A percentile compares a stretch with the other conserved stretches of the same genome.
phyloP scores from a whole-genome alignment of 2,113 vertebrate genomes.

The Redunca redunca region DNA sequence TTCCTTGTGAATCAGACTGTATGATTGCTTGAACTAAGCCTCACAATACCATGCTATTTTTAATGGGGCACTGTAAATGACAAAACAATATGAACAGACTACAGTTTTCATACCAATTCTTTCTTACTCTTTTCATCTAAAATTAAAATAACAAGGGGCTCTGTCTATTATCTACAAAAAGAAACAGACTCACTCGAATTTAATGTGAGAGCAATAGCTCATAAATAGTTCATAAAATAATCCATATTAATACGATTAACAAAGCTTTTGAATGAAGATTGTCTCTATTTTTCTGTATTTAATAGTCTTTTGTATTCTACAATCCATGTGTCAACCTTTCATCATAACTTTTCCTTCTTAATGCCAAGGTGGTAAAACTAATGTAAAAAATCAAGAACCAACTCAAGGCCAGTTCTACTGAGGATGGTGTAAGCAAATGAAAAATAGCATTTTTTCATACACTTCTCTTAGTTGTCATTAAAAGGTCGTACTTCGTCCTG shows the following conservation, averaged over 20 bases:
- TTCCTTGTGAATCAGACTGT: constrained; percentile 26
- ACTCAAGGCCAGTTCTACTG: background rate
- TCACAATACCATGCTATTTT: background rate
- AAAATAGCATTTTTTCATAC: background rate
- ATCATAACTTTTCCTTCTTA: background rate
- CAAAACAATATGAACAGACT: constrained; percentile 32
- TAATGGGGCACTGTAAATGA: background rate
- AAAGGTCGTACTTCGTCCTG: background rate
- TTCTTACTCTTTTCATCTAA: constrained; percentile 2
- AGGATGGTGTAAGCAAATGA: background rate
- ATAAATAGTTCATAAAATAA: background rate
- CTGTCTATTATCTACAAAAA: constrained; percentile 4
- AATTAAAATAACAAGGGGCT: background rate
- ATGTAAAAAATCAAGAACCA: background rate
- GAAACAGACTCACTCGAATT: background rate
- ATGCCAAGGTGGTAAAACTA: background rate
- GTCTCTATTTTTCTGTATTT: background rate
- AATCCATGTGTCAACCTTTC: background rate
- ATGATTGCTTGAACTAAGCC: background rate
- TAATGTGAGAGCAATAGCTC: background rate
- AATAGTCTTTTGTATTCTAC: background rate
- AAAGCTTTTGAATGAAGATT: constrained; percentile 7
- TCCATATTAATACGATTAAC: background rate
- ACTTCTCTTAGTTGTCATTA: background rate
- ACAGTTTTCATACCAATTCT: constrained; percentile 25